Percentiles rank a stretch among this genome's conserved stretches.
Evolutionary conservation across 2,888 invertebrate genomes (phyloP).

Genomic region (Hybos culiciformis): DNA sequence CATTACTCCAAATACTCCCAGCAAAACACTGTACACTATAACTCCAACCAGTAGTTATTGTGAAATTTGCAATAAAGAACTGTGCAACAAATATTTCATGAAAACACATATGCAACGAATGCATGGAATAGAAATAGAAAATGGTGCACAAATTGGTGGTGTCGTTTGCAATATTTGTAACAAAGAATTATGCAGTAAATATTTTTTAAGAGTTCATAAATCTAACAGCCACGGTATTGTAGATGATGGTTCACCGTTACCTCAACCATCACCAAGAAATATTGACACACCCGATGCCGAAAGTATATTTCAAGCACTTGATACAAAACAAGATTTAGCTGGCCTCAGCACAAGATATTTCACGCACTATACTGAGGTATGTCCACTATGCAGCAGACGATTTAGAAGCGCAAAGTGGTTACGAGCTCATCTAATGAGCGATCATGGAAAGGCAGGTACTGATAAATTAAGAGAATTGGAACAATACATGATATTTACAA

Average conservation of each 20-base stretch:
- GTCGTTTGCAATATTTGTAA: constrained; percentile 96
- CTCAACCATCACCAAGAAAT: constrained; percentile 23
- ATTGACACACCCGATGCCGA: constrained; percentile 27
- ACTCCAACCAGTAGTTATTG: constrained; percentile 79
- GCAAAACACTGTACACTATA: constrained; percentile 42
- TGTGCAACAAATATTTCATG: constrained; percentile 99
- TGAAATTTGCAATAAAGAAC: constrained; percentile 94
- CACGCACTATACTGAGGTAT: constrained; percentile 58
- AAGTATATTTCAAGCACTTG: background rate
- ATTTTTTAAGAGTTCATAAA: constrained; percentile 93
- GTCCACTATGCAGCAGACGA: constrained; percentile 72
- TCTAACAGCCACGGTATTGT: constrained; percentile 95
- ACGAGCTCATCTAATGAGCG: constrained; percentile 72
- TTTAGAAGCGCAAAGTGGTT: constrained; percentile 81
- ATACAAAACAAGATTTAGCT: constrained; percentile 25
- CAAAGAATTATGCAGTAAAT: constrained; percentile 95
- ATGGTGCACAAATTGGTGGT: constrained; percentile 82
- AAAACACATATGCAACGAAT: constrained; percentile 98
- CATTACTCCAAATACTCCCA: constrained; percentile 16
- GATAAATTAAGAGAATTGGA: constrained; percentile 33
- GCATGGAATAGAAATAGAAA: constrained; percentile 91
- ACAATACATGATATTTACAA: constrained; percentile 22
- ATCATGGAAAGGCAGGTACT: constrained; percentile 54
- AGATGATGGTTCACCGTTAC: constrained; percentile 56
- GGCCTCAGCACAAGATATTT: constrained; percentile 50